phyloP scores from a whole-genome alignment of 2,888 invertebrate species.

The Amphipyra berbera region DNA sequence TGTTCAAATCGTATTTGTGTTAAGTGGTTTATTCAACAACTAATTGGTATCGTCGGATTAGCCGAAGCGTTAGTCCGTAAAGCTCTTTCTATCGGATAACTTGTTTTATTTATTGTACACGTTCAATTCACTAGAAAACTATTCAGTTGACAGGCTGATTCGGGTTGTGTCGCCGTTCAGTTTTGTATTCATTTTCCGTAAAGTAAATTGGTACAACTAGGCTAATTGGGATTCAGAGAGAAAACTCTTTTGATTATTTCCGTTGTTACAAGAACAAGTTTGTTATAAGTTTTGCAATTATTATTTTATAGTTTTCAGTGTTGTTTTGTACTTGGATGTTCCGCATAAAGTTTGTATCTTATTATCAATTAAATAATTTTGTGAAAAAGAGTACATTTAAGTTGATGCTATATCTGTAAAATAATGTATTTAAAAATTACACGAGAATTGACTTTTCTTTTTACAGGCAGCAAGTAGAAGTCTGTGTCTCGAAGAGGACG shows the following conservation, averaged over 20 bases:
- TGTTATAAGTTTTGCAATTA: background rate
- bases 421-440: too few relatives aligned
- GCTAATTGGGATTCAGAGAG: constrained; percentile 53
- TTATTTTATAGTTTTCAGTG: constrained; percentile 6
- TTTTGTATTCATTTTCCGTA: constrained; percentile 41
- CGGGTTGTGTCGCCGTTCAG: constrained; percentile 32
- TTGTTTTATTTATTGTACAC: constrained; percentile 40
- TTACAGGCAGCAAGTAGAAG: too few relatives aligned
- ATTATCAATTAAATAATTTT: too few relatives aligned
- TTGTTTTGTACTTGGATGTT: background rate
- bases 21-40: constrained; percentile 83
- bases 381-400: too few relatives aligned
- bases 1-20: constrained; percentile 76
- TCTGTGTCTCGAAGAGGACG: too few relatives aligned
- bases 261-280: constrained; percentile 15
- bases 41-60: constrained; percentile 84
- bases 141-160: constrained; percentile 36
- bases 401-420: too few relatives aligned
- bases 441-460: too few relatives aligned
- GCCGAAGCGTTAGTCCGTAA: constrained; percentile 72
- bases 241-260: constrained; percentile 22
- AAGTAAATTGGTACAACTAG: constrained; percentile 48
- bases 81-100: constrained; percentile 69
- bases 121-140: constrained; percentile 43
- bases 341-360: background rate